Percentiles rank a stretch among this genome's conserved stretches.
phyloP scores from a whole-genome alignment of 2,888 invertebrate species.

The Alloscopus bannaensis region DNA sequence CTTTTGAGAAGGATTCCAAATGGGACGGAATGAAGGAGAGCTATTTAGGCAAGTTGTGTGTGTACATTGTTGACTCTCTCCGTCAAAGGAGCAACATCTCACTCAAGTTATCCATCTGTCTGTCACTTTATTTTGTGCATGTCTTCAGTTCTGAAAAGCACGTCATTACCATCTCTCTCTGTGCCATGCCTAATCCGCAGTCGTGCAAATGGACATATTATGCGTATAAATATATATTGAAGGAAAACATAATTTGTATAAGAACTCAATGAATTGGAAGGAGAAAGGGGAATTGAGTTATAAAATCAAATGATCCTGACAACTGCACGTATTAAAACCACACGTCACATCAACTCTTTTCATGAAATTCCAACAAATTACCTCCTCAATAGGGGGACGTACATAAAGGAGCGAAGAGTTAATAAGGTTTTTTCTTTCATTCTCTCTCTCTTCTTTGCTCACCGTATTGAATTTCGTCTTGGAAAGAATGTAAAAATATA shows the following conservation, averaged over 20 bases:
- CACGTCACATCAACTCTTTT: slow-evolving; percentile 58
- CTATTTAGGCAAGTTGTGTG: slow-evolving; percentile 34
- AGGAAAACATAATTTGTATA: too few species aligned
- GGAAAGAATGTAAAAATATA: slow-evolving; percentile 17
- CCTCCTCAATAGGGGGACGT: slow-evolving; percentile 35
- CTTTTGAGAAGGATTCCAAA: not conserved
- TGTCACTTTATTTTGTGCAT: slow-evolving; percentile 60
- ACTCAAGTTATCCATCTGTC: slow-evolving; percentile 51
- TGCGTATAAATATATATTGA: too few species aligned
- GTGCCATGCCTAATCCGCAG: too few species aligned
- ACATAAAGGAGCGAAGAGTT: slow-evolving; percentile 53
- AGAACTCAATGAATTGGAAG: slow-evolving; percentile 49
- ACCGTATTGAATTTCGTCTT: too few species aligned
- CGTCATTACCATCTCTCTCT: too few species aligned
- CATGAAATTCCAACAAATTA: slow-evolving; percentile 55
- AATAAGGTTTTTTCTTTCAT: slow-evolving; percentile 59
- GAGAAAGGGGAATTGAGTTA: slow-evolving; percentile 58
- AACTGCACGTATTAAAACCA: slow-evolving; percentile 53
- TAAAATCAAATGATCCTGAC: slow-evolving; percentile 60
- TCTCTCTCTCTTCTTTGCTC: too few species aligned
- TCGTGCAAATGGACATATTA: too few species aligned
- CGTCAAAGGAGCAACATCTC: slow-evolving; percentile 59
- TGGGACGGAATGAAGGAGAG: slow-evolving; percentile 15
- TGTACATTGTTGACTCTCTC: slow-evolving; percentile 51
- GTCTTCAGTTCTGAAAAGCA: slow-evolving; percentile 55